Percentiles rank a stretch among this genome's conserved stretches.
Evolutionary conservation across 2,888 invertebrate genomes (phyloP).

Genomic region (Pyrochroa serraticornis): DNA sequence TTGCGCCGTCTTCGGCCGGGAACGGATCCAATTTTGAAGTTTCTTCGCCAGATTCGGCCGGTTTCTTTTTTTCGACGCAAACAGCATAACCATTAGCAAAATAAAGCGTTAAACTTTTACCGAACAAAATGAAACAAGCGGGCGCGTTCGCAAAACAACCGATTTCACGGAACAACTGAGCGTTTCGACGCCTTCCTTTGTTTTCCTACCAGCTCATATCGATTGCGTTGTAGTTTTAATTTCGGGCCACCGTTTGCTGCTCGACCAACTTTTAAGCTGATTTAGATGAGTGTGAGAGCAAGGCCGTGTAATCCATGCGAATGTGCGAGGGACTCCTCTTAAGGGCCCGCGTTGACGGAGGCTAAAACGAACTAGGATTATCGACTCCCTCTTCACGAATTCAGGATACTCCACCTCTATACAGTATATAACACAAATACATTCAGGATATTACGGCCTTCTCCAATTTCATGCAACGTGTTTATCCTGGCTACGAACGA

Average conservation of each 20-base stretch:
- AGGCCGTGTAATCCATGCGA: slow-evolving; percentile 41
- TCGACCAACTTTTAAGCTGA: slow-evolving; percentile 44
- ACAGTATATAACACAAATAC: slow-evolving; percentile 16
- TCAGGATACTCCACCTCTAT: not conserved
- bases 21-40: slow-evolving; percentile 26
- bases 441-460: slow-evolving; percentile 16
- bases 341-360: not conserved
- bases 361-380: not conserved
- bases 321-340: slow-evolving; percentile 19
- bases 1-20: slow-evolving; percentile 16
- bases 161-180: slow-evolving; percentile 28
- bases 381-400: not conserved
- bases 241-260: slow-evolving; percentile 21
- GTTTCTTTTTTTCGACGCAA: slow-evolving; percentile 18
- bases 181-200: slow-evolving; percentile 30
- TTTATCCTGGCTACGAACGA: not conserved
- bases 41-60: slow-evolving; percentile 16
- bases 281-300: slow-evolving; percentile 45
- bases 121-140: slow-evolving; percentile 30
- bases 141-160: slow-evolving; percentile 29
- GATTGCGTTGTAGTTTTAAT: slow-evolving; percentile 38
- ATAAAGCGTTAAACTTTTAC: slow-evolving; percentile 34
- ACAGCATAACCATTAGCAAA: slow-evolving; percentile 33
- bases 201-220: slow-evolving; percentile 28
- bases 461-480: slow-evolving; percentile 13